Percentiles rank a stretch among this genome's conserved stretches.
Conservation (phyloP, 2,113 vertebrate genomes). For the Scophthalmus maximus region DNA sequence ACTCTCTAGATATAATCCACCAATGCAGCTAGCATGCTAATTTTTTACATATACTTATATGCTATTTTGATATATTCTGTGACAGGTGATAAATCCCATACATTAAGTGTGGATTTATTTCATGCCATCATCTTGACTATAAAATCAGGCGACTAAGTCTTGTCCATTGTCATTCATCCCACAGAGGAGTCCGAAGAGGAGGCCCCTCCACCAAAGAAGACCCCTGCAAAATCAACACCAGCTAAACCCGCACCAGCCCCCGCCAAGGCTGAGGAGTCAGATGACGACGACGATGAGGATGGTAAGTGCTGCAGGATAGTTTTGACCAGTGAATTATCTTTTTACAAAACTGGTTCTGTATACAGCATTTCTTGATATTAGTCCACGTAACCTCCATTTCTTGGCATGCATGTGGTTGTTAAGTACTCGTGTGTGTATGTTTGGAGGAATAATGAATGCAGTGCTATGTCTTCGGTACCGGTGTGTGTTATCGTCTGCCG, state of each 20-base stretch:
- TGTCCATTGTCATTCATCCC: neutral
- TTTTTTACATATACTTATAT: no score
- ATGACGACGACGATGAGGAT: slow-evolving; percentile 85
- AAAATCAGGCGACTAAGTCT: no score
- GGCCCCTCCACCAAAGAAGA: slow-evolving; percentile 71
- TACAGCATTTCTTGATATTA: no score
- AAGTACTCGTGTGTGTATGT: slow-evolving; percentile 74
- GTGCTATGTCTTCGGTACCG: slow-evolving; percentile 81
- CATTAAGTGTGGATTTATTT: no score
- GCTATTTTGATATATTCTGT: no score
- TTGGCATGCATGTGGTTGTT: slow-evolving; percentile 69
- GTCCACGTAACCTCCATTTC: slow-evolving; percentile 67
- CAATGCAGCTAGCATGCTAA: no score
- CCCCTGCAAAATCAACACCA: slow-evolving; percentile 62
- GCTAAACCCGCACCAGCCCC: slow-evolving; percentile 57
- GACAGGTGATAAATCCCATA: no score
- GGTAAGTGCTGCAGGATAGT: slow-evolving; percentile 35
- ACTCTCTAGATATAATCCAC: no score
- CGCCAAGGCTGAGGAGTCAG: slow-evolving; percentile 80
- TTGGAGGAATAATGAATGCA: slow-evolving; percentile 75
- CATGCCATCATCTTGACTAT: no score
- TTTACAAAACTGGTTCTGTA: no score
- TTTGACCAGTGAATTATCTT: no score
- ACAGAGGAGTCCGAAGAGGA: slow-evolving; percentile 81
- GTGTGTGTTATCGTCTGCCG: slow-evolving; percentile 66